Evolutionary conservation across 2,113 vertebrate species (phyloP), one percentile per base, ranked within the genome.

Genomic region (Calyptommatus sinebrachiatus): DNA sequence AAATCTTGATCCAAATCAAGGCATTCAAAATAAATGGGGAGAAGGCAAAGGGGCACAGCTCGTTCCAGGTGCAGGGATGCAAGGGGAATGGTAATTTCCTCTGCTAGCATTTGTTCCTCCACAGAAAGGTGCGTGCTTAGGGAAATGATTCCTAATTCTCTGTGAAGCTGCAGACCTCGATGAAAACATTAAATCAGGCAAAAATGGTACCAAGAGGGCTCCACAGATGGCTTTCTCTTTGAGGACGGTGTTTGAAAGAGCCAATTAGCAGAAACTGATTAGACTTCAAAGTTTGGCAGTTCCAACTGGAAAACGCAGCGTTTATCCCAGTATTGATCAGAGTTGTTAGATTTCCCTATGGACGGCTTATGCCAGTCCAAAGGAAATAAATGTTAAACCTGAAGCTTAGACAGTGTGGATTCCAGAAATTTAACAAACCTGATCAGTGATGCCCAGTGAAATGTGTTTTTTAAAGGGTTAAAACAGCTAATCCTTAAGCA

Each of bases 291-390:
- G 11, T 65, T 24, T 14, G 12, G 35, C 35, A 20, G 8, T 26
- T 29, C 85, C 71, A 20, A 2, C 41, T 65, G 24, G 60, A 5
- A 18, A 82, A 29, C 69, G 1, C 1, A 10, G 70, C 3, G 68
- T 29, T 78, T 12, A 1, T 8, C 77, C 6, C 8, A 8, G 9
- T 3, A 35, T 86, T 81, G 4, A n/a, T 29, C 76, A n/a, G n/a
- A 60, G 22, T 68, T 71, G 6, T 45, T 71, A 41, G 29, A 14
- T 78, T 41, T 75, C 57, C 41, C 75, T 45, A 57, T 81, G 82
- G 31, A 20, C 1, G 8, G 31, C 69, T 53, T 2, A 1, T 35
- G 67, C 73, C 41, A 63, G 45, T 67, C 28, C 46, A 20, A 53
- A 2, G 1, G 1, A 4, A 11, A 31, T 11, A 9, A 1, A 60